Evolutionary conservation across 2,888 invertebrate species (phyloP).

Genomic region (Autographa pulchrina): DNA sequence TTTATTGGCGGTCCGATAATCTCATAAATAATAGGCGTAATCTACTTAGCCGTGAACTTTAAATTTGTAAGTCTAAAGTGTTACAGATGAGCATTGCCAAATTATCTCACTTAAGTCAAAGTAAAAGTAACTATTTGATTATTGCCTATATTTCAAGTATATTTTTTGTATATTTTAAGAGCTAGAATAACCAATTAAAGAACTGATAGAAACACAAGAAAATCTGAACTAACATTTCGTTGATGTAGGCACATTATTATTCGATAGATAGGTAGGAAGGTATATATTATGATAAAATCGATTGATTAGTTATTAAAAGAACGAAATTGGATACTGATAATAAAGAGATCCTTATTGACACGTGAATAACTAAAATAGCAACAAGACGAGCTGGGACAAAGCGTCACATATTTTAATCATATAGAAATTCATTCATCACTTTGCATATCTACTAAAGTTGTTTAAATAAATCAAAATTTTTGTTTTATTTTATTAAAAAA

Average conservation of each 20-base stretch:
- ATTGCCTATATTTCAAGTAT: background rate
- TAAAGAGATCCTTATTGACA: constrained; percentile 1
- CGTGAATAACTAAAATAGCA: background rate
- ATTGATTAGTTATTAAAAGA: constrained; percentile 24
- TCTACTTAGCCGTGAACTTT: constrained; percentile 52
- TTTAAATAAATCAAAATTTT: background rate
- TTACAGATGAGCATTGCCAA: constrained; percentile 13
- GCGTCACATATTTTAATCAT: background rate
- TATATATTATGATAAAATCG: constrained; percentile 13
- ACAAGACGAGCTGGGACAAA: background rate
- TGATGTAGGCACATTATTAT: background rate
- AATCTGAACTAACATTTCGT: background rate
- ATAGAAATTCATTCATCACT: constrained; percentile 1
- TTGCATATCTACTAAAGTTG: background rate
- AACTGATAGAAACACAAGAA: background rate
- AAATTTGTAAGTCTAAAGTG: constrained; percentile 28
- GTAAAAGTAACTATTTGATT: no score
- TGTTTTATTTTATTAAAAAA: background rate
- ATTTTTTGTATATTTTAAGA: background rate
- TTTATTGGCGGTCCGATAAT: constrained; percentile 1
- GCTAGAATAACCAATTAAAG: background rate
- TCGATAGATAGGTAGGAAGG: background rate
- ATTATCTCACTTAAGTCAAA: background rate
- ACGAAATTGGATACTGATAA: background rate
- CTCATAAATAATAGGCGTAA: constrained; percentile 10